Conservation (phyloP, 2,888 invertebrate species). For the Phalera bucephala region DNA sequence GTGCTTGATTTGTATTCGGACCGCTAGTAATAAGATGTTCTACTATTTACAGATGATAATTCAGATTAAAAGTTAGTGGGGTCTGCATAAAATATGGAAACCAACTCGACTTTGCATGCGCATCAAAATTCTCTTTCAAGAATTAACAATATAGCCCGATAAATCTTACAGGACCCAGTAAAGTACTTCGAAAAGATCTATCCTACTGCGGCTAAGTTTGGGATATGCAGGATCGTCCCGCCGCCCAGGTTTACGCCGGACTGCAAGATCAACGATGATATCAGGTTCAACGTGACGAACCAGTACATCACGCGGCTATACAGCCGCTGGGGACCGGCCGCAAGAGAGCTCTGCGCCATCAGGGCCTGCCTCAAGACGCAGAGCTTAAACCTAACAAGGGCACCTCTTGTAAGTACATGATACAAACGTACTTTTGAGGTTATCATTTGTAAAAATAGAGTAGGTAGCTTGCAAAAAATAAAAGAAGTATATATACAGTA, state of each 20-base stretch:
- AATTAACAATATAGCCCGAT: no score
- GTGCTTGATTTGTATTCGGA: no score
- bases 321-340: conserved; percentile 94
- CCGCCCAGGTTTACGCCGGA: conserved; percentile 88
- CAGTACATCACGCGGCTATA: conserved; percentile 95
- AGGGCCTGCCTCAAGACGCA: conserved; percentile 91
- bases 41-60: no score
- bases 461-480: no score
- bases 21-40: no score
- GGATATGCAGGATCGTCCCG: conserved; percentile 92
- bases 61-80: no score
- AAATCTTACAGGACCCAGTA: conserved; percentile 86
- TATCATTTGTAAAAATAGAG: no score
- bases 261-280: conserved; percentile 92
- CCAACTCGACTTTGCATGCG: no score
- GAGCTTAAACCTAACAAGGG: conserved; percentile 87
- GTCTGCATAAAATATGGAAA: no score
- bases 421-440: no score
- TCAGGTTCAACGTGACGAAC: conserved; percentile 93
- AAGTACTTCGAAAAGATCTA: conserved; percentile 92
- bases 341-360: conserved; percentile 92
- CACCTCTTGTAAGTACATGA: conserved; percentile 89
- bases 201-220: conserved; percentile 89
- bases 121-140: no score
- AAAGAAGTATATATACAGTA: no score